These are phyloP conservation scores for Ellobius talpinus DNA, from an alignment of 2,113 vertebrate species.

Conservation along the genomic window DNA sequence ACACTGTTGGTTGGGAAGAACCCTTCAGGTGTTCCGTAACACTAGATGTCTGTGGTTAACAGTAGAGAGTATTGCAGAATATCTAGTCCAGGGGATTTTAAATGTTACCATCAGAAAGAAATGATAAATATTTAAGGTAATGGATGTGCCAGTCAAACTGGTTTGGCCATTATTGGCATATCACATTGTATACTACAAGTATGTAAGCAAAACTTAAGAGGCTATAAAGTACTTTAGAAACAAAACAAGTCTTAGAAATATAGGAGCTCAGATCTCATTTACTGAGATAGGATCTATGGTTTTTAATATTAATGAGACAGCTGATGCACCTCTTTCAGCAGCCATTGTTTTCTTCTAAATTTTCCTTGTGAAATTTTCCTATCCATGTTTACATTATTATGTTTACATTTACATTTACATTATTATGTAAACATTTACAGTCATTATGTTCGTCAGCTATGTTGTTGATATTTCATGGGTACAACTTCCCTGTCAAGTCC, in stretches of 20 bases:
- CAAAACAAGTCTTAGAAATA: neutral
- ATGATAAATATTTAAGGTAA: neutral
- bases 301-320: neutral
- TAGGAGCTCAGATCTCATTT: neutral
- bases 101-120: neutral
- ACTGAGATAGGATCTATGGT: neutral
- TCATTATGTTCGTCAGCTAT: neutral
- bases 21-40: neutral
- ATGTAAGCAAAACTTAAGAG: neutral
- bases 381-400: neutral
- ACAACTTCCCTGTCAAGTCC: neutral
- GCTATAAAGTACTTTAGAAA: neutral
- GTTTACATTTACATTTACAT: neutral
- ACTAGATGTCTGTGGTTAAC: neutral
- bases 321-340: neutral
- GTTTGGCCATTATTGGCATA: too few relatives aligned
- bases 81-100: neutral
- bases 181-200: neutral
- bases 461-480: neutral
- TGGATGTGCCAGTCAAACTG: neutral
- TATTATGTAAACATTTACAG: too few relatives aligned
- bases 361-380: neutral
- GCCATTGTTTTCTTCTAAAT: neutral
- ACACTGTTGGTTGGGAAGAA: too few relatives aligned
- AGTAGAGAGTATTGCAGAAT: neutral